Evolutionary conservation across 2,888 invertebrate genomes (phyloP).

Genomic region (Dicroscelio sp.): DNA sequence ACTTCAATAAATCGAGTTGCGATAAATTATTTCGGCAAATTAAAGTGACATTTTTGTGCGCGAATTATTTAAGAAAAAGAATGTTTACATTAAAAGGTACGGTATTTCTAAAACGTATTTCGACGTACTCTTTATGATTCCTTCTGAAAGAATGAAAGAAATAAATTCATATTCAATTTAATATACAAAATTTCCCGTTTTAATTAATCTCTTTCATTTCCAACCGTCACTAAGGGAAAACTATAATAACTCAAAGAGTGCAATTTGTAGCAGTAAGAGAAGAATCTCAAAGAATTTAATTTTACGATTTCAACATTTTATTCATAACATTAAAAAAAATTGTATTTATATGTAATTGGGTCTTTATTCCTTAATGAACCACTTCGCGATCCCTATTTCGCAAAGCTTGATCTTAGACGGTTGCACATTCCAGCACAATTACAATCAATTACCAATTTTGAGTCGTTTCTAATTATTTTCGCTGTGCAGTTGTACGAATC

Average conservation of each 20-base stretch:
- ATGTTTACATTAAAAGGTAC: slow-evolving; percentile 32
- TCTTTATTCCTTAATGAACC: slow-evolving; percentile 72
- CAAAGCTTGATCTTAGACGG: slow-evolving; percentile 25
- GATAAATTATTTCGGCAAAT: background rate
- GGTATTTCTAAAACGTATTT: slow-evolving; percentile 50
- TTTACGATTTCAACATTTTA: slow-evolving; percentile 72
- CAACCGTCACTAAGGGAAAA: slow-evolving; percentile 65
- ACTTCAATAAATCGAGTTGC: background rate
- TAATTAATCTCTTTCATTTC: slow-evolving; percentile 77
- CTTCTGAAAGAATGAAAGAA: slow-evolving; percentile 63
- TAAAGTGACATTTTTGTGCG: background rate
- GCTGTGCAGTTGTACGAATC: background rate
- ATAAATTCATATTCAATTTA: slow-evolving; percentile 73
- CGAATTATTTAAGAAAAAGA: slow-evolving; percentile 45
- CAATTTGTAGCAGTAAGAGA: slow-evolving; percentile 73
- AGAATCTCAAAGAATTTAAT: slow-evolving; percentile 73
- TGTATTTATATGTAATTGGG: slow-evolving; percentile 68
- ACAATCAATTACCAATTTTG: slow-evolving; percentile 63
- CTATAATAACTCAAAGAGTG: slow-evolving; percentile 76
- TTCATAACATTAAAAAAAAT: slow-evolving; percentile 61
- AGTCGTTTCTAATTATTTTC: slow-evolving; percentile 60
- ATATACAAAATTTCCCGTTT: slow-evolving; percentile 72
- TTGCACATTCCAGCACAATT: slow-evolving; percentile 43
- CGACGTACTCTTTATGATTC: slow-evolving; percentile 49
- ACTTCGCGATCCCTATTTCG: slow-evolving; percentile 21